Base-by-base conservation (phyloP, 2,797 vertebrate species). In the Threskiornis aethiopicus region DNA sequence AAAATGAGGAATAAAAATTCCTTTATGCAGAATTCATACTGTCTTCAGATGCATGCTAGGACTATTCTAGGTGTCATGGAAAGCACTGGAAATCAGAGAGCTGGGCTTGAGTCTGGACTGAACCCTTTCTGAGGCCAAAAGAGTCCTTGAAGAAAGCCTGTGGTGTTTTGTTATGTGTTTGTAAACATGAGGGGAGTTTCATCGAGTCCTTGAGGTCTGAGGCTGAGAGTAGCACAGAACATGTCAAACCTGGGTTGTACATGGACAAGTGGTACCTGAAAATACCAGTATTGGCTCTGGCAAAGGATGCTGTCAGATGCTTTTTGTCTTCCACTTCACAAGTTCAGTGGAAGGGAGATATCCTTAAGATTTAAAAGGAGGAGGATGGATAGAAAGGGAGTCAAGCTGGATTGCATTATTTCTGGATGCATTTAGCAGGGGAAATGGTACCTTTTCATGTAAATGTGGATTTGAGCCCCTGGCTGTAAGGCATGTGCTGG, bases 401-500 rank as follows among this genome's bases (percentile, higher is more conserved):
- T 11, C 33, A 5, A 2, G 1, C 3, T 64, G 17, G 4, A 3
- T 2, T 31, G 19, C 5, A 9, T 33, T 7, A 1, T 3, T 31
- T 37, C 61, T 35, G 29, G 46, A 13, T 57, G 46, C 6, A 8
- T 84, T 90, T 47, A 78, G 37, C 59, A 54, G 42, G 13, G 15
- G 21, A 52, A 39, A 22, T 9, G 15, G 20, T 4, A 0, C 4
- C 37, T 41, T 28, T 18, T 7, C 9, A 2, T 13, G 28, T 46
- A 25, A 35, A 11, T 0, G 6, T 49, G n/a, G 16, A 6, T 8
- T 13, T 25, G 46, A n/a, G 29, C 44, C 25, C 24, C 16, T 10
- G 59, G 25, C 26, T 42, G 14, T 7, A 5, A 80, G 55, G 31
- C 5, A 8, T 0, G 2, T 35, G 55, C 29, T 46, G 67, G 18